Evolutionary conservation across 2,888 invertebrate species (phyloP).

Genomic region (Ochlodes sylvanus): DNA sequence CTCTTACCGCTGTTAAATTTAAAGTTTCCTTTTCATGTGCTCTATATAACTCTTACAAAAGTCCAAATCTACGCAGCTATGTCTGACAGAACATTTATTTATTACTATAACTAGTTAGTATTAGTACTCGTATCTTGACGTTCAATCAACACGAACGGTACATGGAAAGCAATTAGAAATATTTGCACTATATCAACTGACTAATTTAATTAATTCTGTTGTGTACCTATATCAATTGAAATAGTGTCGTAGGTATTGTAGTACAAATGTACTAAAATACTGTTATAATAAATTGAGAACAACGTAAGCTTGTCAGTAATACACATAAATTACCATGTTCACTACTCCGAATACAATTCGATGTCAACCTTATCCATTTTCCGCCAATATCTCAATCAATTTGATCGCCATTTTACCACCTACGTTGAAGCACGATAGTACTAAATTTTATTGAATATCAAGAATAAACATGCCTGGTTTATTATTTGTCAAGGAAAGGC

Average conservation of each 20-base stretch:
- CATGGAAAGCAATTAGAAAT: slow-evolving; percentile 24
- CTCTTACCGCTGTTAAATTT: too few species aligned
- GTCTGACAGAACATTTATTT: slow-evolving; percentile 20
- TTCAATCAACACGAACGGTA: slow-evolving; percentile 20
- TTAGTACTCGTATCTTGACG: too few species aligned
- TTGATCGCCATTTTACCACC: slow-evolving; percentile 36
- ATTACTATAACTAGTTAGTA: slow-evolving; percentile 2
- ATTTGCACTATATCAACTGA: slow-evolving; percentile 14
- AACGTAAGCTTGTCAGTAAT: slow-evolving; percentile 12
- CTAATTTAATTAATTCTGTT: slow-evolving; percentile 15
- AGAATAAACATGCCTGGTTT: background rate
- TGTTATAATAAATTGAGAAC: slow-evolving; percentile 22
- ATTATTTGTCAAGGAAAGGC: background rate
- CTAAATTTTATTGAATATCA: slow-evolving; percentile 25
- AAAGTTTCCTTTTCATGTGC: background rate
- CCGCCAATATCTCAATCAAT: slow-evolving; percentile 31
- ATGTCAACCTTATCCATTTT: slow-evolving; percentile 34
- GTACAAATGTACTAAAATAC: background rate
- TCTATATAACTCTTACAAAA: background rate
- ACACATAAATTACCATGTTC: slow-evolving; percentile 24
- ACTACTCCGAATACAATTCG: slow-evolving; percentile 18
- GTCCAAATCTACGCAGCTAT: background rate
- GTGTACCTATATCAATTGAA: slow-evolving; percentile 5
- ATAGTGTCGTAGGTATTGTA: slow-evolving; percentile 1
- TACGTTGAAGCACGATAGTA: slow-evolving; percentile 35